Evolutionary conservation across 2,888 invertebrate genomes (phyloP).

Genomic region (Acronicta aceris): DNA sequence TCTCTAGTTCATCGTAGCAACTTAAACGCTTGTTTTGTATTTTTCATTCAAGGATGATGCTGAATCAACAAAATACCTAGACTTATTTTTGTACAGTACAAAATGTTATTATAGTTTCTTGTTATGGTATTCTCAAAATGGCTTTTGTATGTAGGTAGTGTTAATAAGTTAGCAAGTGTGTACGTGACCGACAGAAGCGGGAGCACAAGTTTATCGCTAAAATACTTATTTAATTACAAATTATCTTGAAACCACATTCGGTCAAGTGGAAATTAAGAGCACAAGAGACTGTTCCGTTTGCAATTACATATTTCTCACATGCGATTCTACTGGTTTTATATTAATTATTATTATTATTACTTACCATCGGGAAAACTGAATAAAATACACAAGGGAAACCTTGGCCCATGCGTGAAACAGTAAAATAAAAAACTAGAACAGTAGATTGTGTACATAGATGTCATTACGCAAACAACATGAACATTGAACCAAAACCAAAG

Average conservation of each 20-base stretch:
- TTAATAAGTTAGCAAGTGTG: conserved; percentile 31
- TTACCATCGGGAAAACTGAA: too few species aligned
- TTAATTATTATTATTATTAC: too few species aligned
- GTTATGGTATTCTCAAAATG: conserved; percentile 20
- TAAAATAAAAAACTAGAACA: too few species aligned
- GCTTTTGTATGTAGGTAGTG: conserved; percentile 2
- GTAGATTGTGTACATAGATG: too few species aligned
- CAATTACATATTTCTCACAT: neutral
- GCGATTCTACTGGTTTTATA: too few species aligned
- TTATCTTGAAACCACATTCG: conserved; percentile 37
- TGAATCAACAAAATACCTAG: conserved; percentile 28
- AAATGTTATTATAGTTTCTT: conserved; percentile 15
- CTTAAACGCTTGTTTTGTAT: conserved; percentile 25
- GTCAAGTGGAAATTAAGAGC: conserved; percentile 33
- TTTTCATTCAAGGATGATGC: conserved; percentile 30
- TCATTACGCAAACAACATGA: too few species aligned
- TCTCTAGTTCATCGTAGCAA: conserved; percentile 44
- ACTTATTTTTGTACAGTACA: conserved; percentile 16
- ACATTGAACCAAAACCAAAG: too few species aligned
- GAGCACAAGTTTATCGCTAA: conserved; percentile 51
- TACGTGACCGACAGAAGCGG: conserved; percentile 56
- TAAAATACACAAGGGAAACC: too few species aligned
- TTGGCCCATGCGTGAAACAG: too few species aligned
- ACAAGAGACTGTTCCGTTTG: conserved; percentile 19
- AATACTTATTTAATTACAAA: conserved; percentile 61